Percentiles rank a stretch among this genome's conserved stretches.
Evolutionary conservation across 2,888 invertebrate genomes (phyloP).

Genomic region (Idaea dimidiata): DNA sequence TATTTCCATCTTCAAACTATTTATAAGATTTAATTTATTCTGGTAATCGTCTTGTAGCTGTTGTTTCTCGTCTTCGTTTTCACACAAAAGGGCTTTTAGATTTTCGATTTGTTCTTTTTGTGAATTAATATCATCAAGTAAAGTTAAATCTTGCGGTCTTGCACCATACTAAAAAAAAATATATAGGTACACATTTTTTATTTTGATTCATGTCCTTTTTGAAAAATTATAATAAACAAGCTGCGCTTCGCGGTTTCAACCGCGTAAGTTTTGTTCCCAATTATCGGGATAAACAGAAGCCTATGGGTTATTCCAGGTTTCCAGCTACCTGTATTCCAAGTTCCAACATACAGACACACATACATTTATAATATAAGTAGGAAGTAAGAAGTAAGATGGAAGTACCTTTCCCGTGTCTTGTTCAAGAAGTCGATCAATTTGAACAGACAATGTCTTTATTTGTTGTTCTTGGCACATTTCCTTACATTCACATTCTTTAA

Average conservation of each 20-base stretch:
- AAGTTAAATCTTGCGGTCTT: constrained; percentile 38
- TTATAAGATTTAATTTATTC: constrained; percentile 54
- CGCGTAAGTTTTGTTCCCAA: too few species aligned
- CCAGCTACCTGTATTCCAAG: too few species aligned
- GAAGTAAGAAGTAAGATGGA: constrained; percentile 6
- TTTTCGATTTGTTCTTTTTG: constrained; percentile 60
- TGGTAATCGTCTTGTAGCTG: constrained; percentile 53
- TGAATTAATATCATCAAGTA: constrained; percentile 60
- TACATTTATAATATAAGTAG: background rate
- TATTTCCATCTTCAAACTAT: constrained; percentile 56
- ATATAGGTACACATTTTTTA: background rate
- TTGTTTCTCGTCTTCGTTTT: constrained; percentile 63
- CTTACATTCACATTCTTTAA: constrained; percentile 77
- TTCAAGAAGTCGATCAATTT: constrained; percentile 74
- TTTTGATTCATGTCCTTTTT: constrained; percentile 9
- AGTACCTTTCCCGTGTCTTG: constrained; percentile 50
- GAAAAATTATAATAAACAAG: background rate
- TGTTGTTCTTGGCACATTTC: constrained; percentile 80
- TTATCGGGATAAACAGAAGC: too few species aligned
- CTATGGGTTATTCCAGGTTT: too few species aligned
- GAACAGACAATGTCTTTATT: constrained; percentile 74
- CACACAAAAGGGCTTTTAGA: constrained; percentile 52
- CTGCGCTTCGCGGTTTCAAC: too few species aligned
- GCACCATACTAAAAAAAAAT: constrained; percentile 22
- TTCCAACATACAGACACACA: too few species aligned